Evolutionary conservation across 2,113 vertebrate genomes (phyloP).

Genomic region (Pterocles burchelli): DNA sequence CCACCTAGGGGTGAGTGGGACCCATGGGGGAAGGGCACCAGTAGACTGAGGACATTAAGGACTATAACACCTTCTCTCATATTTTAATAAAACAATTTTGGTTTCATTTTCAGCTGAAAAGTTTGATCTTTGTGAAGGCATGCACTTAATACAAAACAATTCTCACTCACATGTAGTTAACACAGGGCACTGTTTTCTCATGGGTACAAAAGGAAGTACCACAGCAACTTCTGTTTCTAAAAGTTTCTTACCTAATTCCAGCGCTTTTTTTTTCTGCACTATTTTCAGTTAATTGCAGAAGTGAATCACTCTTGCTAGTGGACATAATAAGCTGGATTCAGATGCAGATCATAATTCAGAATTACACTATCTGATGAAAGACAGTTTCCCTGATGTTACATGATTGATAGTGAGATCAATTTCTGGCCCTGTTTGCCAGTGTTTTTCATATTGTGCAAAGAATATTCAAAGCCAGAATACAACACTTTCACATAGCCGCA

Average conservation of each 20-base stretch:
- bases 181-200: background rate
- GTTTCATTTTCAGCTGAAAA: background rate
- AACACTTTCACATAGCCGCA: background rate
- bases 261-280: background rate
- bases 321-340: background rate
- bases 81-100: background rate
- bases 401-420: background rate
- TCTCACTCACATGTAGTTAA: rapidly evolving
- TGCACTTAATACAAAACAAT: background rate
- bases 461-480: background rate
- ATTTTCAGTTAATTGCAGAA: background rate
- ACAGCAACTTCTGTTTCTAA: background rate
- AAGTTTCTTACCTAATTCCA: background rate
- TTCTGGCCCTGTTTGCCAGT: background rate
- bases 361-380: background rate
- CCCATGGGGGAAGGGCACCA: rapidly evolving
- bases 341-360: background rate
- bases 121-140: background rate
- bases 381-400: background rate
- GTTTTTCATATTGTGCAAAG: background rate
- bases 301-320: background rate
- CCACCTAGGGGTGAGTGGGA: rapidly evolving
- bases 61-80: background rate
- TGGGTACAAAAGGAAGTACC: background rate
- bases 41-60: background rate